These are phyloP conservation scores for Philaethria dido DNA, from an alignment of 2,888 invertebrate species.

Conservation along the genomic window DNA sequence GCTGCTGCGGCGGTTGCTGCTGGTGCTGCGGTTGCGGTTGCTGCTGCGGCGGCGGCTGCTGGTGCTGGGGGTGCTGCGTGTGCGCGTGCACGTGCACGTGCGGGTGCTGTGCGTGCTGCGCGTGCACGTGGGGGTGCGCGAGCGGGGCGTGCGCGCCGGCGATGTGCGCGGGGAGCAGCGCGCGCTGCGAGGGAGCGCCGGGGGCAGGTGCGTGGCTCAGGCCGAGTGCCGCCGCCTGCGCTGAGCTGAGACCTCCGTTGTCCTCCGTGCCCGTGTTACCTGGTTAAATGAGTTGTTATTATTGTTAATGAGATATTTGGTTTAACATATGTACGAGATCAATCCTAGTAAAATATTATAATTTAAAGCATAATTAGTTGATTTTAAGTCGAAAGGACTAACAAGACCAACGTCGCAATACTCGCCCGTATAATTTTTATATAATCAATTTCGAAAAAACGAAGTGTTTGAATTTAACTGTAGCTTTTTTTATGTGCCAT, in stretches of 20 bases:
- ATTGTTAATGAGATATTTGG: too few relatives aligned
- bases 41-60: constrained; percentile 40
- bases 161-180: constrained; percentile 62
- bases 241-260: constrained; percentile 64
- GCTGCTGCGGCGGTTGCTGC: constrained; percentile 36
- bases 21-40: constrained; percentile 38
- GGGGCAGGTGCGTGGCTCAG: constrained; percentile 71
- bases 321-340: too few relatives aligned
- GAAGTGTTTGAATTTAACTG: too few relatives aligned
- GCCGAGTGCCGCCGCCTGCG: constrained; percentile 75
- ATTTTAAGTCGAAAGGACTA: too few relatives aligned
- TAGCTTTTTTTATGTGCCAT: too few relatives aligned
- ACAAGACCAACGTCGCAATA: too few relatives aligned
- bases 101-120: constrained; percentile 46
- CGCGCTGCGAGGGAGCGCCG: constrained; percentile 59
- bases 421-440: too few relatives aligned
- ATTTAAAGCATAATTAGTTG: too few relatives aligned
- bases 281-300: constrained; percentile 10
- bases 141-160: constrained; percentile 47
- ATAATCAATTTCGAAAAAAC: too few relatives aligned
- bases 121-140: constrained; percentile 52
- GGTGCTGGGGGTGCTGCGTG: constrained; percentile 43
- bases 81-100: constrained; percentile 60
- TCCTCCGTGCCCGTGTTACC: constrained; percentile 49
- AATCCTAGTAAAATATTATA: too few relatives aligned